A percentile compares a stretch with the other conserved stretches of the same genome.
Evolutionary conservation across 1,140 invertebrate genomes (phyloP).

Genomic region (Cyclina sinensis): DNA sequence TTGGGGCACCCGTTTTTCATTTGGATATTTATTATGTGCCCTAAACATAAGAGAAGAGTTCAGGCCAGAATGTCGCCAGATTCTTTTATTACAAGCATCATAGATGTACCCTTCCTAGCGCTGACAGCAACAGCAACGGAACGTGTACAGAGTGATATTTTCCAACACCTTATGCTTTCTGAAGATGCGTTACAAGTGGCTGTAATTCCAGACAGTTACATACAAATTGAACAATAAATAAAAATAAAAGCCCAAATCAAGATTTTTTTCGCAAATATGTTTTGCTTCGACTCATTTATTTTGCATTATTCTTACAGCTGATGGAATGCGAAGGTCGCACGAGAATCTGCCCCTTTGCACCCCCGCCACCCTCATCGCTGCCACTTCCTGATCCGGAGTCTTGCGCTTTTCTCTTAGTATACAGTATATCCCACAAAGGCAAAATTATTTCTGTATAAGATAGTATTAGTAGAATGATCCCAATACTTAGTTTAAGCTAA

Average conservation of each 20-base stretch:
- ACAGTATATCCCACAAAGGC: not conserved
- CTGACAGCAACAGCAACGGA: constrained; percentile 31
- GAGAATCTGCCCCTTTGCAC: no score
- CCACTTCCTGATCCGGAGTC: not conserved
- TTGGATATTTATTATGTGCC: no score
- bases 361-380: no score
- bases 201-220: constrained; percentile 15
- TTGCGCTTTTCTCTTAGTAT: no score
- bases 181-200: not conserved
- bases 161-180: not conserved
- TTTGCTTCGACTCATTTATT: not conserved
- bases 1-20: no score
- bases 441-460: not conserved
- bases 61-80: constrained; percentile 8
- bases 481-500: no score
- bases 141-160: not conserved
- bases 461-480: no score
- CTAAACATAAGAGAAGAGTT: not conserved
- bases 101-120: constrained; percentile 3
- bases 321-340: no score
- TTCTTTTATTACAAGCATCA: constrained; percentile 12
- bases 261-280: not conserved
- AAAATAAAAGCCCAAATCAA: not conserved
- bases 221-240: not conserved
- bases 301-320: not conserved